Evolutionary conservation across 2,888 invertebrate genomes (phyloP).

Genomic region (Scaptomyza polygonia): DNA sequence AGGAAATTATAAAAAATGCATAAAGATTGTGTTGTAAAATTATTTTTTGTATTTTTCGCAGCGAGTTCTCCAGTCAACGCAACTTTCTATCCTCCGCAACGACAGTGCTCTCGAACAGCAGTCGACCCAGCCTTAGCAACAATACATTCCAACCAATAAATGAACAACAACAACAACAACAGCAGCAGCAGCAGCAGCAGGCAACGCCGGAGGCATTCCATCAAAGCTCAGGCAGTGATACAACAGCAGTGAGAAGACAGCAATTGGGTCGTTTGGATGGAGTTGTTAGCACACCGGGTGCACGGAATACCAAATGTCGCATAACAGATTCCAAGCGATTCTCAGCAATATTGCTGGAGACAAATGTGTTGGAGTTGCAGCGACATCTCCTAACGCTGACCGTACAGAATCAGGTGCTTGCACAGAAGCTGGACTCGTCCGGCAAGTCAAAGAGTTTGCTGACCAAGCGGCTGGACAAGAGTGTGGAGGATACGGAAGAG

Average conservation of each 20-base stretch:
- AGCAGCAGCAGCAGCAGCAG: constrained; percentile 34
- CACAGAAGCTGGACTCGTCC: constrained; percentile 89
- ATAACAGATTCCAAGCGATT: constrained; percentile 90
- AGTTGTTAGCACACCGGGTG: constrained; percentile 87
- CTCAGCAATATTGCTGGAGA: constrained; percentile 92
- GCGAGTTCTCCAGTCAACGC: constrained; percentile 82
- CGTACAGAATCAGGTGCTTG: constrained; percentile 92
- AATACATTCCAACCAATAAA: constrained; percentile 78
- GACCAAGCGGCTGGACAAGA: constrained; percentile 89
- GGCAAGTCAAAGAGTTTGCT: constrained; percentile 88
- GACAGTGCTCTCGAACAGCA: constrained; percentile 80
- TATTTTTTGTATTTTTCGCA: constrained; percentile 27
- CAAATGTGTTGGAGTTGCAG: constrained; percentile 92
- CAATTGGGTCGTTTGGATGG: constrained; percentile 88
- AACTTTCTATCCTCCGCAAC: constrained; percentile 81
- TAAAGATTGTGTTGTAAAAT: not conserved
- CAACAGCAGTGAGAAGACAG: constrained; percentile 34
- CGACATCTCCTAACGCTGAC: constrained; percentile 92
- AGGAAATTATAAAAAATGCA: no score
- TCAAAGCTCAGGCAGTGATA: constrained; percentile 83
- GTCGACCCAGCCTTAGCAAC: constrained; percentile 53
- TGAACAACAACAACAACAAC: constrained; percentile 14
- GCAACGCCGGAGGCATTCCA: constrained; percentile 75
- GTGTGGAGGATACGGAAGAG: constrained; percentile 92
- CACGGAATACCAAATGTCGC: constrained; percentile 87